Evolutionary conservation across 2,797 vertebrate species (phyloP).

Genomic region (Sylvia borin): DNA sequence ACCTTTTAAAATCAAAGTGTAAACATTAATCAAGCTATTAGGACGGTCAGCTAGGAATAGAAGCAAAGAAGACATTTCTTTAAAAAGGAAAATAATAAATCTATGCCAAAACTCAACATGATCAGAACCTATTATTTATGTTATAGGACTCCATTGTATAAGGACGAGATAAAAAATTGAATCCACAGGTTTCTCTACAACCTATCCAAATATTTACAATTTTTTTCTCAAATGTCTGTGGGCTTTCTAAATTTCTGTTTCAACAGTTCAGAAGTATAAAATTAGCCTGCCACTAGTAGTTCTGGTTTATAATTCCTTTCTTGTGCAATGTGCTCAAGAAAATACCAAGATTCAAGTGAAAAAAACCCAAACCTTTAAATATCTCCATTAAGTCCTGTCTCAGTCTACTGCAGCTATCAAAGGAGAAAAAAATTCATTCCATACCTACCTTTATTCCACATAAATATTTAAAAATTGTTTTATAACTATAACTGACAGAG

Average conservation of each 20-base stretch:
- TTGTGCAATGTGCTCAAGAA: neutral
- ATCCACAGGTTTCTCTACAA: neutral
- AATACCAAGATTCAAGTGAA: neutral
- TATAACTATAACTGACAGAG: neutral
- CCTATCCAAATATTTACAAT: fast-evolving
- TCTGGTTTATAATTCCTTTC: neutral
- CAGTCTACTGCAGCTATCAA: neutral
- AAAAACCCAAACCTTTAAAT: neutral
- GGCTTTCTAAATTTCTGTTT: neutral
- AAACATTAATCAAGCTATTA: neutral
- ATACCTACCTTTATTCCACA: neutral
- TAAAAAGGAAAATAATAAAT: neutral
- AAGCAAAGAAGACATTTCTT: neutral
- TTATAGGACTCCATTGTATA: neutral
- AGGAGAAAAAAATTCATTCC: neutral
- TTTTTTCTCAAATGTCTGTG: neutral
- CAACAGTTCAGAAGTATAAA: neutral
- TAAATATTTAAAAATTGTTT: neutral
- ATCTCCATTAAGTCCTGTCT: neutral
- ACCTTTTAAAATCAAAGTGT: neutral
- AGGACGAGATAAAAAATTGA: neutral
- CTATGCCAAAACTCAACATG: fast-evolving
- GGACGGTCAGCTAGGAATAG: neutral
- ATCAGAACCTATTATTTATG: neutral
- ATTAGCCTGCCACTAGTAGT: neutral